phyloP scores from a whole-genome alignment of 2,113 vertebrate genomes.

The Poicephalus gulielmi region DNA sequence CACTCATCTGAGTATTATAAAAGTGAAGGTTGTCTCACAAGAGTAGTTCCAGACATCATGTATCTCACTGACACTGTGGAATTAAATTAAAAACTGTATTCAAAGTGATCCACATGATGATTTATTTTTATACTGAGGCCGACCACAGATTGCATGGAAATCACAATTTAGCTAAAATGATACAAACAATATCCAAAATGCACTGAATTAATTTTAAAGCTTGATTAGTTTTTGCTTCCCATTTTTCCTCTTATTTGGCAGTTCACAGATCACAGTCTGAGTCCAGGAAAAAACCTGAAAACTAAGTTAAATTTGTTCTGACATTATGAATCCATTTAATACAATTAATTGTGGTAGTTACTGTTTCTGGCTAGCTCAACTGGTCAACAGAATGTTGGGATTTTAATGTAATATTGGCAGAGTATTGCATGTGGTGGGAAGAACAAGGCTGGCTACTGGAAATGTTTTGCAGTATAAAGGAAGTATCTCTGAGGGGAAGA shows the following conservation, averaged over 20 bases:
- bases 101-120: background rate
- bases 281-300: background rate
- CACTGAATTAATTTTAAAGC: background rate
- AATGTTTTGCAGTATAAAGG: background rate
- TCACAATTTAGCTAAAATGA: background rate
- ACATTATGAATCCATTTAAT: constrained; percentile 1
- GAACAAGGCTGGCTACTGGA: background rate
- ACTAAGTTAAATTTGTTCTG: background rate
- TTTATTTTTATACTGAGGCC: background rate
- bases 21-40: background rate
- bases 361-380: background rate
- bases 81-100: background rate
- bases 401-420: background rate
- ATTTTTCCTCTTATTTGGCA: background rate
- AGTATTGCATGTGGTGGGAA: background rate
- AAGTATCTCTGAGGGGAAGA: background rate
- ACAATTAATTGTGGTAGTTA: constrained; percentile 1
- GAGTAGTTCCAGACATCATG: background rate
- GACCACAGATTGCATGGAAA: background rate
- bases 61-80: background rate
- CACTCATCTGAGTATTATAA: background rate
- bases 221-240: constrained; percentile 2
- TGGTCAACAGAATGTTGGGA: background rate
- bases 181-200: background rate
- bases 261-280: background rate